These are phyloP conservation scores for Tarsius wallacei DNA, from an alignment of 2,797 vertebrate species.

Conservation along the genomic window DNA sequence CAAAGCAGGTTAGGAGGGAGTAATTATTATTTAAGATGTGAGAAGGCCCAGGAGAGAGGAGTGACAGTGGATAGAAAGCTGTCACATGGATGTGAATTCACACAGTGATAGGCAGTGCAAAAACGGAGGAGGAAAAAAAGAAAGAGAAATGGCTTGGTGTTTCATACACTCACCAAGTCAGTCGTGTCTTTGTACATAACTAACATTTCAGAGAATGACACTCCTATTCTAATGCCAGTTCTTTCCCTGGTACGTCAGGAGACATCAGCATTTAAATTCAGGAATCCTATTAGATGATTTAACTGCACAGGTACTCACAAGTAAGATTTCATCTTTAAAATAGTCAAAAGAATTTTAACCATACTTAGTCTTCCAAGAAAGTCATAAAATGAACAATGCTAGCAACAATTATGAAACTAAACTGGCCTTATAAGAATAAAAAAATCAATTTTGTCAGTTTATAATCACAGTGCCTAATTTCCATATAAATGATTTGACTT, in stretches of 20 bases:
- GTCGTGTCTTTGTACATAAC: neutral
- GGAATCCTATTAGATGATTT: slow-evolving; percentile 45
- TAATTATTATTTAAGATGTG: slow-evolving; percentile 35
- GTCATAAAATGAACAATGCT: slow-evolving; percentile 72
- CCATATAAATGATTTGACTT: slow-evolving; percentile 83
- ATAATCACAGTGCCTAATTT: slow-evolving; percentile 77
- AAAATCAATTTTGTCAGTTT: slow-evolving; percentile 78
- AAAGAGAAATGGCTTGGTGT: neutral
- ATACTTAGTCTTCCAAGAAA: slow-evolving; percentile 66
- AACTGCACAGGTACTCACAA: slow-evolving; percentile 45
- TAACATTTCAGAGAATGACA: slow-evolving; percentile 55
- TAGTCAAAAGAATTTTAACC: slow-evolving; percentile 58
- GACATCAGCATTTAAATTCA: slow-evolving; percentile 27
- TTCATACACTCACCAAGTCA: neutral
- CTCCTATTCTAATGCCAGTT: neutral
- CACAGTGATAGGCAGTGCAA: neutral
- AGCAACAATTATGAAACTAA: slow-evolving; percentile 76
- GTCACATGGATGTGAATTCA: neutral
- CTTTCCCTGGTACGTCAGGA: slow-evolving; percentile 37
- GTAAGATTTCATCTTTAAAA: slow-evolving; percentile 73
- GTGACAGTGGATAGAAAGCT: neutral
- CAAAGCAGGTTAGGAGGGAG: slow-evolving; percentile 8
- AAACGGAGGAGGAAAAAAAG: neutral
- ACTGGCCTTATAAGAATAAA: slow-evolving; percentile 74
- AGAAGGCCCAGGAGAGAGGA: slow-evolving; percentile 8